These are phyloP conservation scores for Threskiornis aethiopicus DNA, from an alignment of 2,797 vertebrate genomes.

Conservation along the genomic window DNA sequence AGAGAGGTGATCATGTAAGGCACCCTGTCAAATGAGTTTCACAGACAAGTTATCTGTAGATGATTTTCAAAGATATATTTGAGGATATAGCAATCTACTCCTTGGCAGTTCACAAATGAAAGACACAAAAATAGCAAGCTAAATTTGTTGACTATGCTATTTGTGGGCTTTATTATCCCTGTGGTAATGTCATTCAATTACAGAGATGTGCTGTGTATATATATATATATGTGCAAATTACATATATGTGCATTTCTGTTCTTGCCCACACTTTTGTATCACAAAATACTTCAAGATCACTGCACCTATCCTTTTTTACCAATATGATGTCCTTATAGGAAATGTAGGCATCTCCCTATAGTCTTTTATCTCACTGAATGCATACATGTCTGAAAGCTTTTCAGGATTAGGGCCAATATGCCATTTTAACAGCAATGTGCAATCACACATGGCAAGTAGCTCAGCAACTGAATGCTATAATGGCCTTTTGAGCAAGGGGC, in stretches of 20 bases:
- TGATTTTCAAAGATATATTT: constrained; percentile 21
- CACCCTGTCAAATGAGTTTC: constrained; percentile 5
- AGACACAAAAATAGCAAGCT: constrained; percentile 41
- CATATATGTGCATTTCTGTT: background rate
- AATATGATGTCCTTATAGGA: background rate
- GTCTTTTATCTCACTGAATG: constrained; percentile 44
- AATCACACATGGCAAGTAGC: constrained; percentile 64
- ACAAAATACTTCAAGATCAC: background rate
- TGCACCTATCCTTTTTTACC: background rate
- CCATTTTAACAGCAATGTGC: constrained; percentile 60
- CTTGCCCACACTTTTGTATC: background rate
- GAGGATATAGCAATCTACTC: constrained; percentile 12
- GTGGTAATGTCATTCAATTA: background rate
- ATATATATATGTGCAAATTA: background rate
- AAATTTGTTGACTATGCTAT: constrained; percentile 40
- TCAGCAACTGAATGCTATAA: constrained; percentile 49
- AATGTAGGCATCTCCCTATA: constrained; percentile 8
- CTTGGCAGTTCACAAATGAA: constrained; percentile 28
- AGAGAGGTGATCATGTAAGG: background rate
- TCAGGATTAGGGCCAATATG: constrained; percentile 63
- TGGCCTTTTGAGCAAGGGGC: constrained; percentile 60
- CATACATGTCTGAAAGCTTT: constrained; percentile 53
- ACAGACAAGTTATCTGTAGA: constrained; percentile 46
- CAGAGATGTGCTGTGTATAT: background rate
- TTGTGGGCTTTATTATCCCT: constrained; percentile 12